Conservation (phyloP, 2,888 invertebrate genomes). For the Rotaria macrura region DNA sequence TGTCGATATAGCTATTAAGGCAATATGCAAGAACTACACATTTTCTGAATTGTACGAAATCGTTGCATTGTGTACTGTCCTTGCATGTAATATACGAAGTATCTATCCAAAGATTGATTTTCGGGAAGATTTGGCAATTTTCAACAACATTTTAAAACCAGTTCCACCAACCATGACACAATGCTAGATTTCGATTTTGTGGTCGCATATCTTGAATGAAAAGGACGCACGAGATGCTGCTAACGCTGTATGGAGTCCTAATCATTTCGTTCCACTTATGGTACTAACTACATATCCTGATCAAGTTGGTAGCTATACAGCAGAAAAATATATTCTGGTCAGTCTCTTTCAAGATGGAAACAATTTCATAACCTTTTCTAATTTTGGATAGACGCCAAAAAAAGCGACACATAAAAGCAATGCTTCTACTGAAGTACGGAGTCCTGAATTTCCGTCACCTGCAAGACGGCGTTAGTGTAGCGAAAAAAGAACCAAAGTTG, state of each 20-base stretch:
- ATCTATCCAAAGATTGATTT: neutral
- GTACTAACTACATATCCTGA: too few relatives aligned
- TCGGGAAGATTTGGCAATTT: neutral
- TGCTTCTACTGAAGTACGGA: neutral
- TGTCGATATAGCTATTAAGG: neutral
- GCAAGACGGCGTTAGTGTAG: too few relatives aligned
- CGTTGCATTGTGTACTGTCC: neutral
- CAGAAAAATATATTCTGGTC: too few relatives aligned
- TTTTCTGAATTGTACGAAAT: neutral
- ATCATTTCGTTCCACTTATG: neutral
- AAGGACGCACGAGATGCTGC: neutral
- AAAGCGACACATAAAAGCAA: neutral
- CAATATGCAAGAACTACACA: neutral
- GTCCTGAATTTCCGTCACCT: neutral
- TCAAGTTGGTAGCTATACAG: too few relatives aligned
- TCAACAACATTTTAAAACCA: neutral
- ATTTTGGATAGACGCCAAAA: neutral
- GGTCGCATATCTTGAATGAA: neutral
- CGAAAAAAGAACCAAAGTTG: too few relatives aligned
- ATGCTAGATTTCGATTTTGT: neutral
- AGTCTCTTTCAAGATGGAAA: too few relatives aligned
- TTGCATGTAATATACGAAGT: neutral
- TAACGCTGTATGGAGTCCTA: neutral
- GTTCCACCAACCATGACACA: neutral
- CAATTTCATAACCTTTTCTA: too few relatives aligned